These are phyloP conservation scores for Phallusia fumigata DNA, from an alignment of 23 tunicate species.

Conservation along the genomic window DNA sequence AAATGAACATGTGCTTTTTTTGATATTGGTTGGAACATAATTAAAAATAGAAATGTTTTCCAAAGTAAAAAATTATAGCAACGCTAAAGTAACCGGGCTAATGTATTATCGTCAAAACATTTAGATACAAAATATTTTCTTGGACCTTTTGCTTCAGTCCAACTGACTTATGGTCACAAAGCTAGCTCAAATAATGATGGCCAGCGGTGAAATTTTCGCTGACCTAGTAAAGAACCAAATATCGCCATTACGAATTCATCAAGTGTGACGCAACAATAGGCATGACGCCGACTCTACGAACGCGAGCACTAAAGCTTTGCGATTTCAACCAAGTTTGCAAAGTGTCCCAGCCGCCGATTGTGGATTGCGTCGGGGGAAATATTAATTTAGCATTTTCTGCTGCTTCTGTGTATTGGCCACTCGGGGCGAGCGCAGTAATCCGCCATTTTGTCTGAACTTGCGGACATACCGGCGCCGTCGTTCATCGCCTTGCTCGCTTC, in stretches of 20 bases:
- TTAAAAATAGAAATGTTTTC: too few species aligned
- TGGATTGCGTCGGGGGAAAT: constrained; percentile 9
- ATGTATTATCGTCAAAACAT: too few species aligned
- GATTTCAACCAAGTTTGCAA: not conserved
- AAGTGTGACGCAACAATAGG: not conserved
- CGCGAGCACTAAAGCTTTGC: not conserved
- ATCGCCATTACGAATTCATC: constrained; percentile 12
- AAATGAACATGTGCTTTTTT: too few species aligned
- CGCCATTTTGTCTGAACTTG: constrained; percentile 11
- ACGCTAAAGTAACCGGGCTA: too few species aligned
- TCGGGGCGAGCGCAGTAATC: not conserved
- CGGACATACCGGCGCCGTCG: not conserved
- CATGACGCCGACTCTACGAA: not conserved
- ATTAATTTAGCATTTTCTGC: not conserved
- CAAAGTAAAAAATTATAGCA: too few species aligned
- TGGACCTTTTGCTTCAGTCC: not conserved
- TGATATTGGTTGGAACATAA: too few species aligned
- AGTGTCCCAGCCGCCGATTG: not conserved
- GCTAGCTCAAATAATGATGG: not conserved
- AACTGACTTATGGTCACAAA: not conserved
- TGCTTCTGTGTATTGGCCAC: not conserved
- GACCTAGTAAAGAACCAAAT: not conserved
- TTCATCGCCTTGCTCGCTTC: not conserved
- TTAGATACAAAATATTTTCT: too few species aligned
- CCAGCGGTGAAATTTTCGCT: not conserved